Evolutionary conservation across 2,113 vertebrate species (phyloP), one percentile per base, ranked within the genome.

Genomic region (Lepisosteus osseus): DNA sequence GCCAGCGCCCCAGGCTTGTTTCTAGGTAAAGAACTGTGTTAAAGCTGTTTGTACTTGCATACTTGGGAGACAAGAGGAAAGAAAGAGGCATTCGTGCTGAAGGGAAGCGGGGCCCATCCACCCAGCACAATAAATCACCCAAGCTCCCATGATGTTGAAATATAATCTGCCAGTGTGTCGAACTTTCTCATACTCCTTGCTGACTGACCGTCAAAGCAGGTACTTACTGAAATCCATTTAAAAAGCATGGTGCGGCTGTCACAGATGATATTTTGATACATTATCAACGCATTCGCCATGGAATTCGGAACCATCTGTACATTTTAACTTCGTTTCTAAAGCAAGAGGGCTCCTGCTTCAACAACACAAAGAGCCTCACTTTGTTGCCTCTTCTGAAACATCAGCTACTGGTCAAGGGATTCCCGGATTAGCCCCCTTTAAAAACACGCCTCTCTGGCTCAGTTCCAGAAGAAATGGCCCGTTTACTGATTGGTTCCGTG

Each of bases 11-110:
- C 77, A 44, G 94, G 94, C 92, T 90, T 87, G 90, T 96, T 95
- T 92, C 90, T 89, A 92, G 92, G 92, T 94, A 91, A 90, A 90
- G 91, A 93, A 91, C 78, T 89, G 92, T 85, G 90, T 93, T 88
- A 89, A 93, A 93, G 90, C 93, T 94, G 92, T 94, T 96, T 95
- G 88, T 91, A 93, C 94, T 93, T 91, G 92, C 87, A 91, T 90
- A 86, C 85, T 93, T 88, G 85, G 83, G 80, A 89, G 88, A 91
- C 82, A 73, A 79, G 4, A 78, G 80, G 86, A 82, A 83, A 83
- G 66, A 74, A 81, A 86, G 85, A 79, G 80, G 79, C 82, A 29
- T 29, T 83, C 73, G 85, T 80, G 81, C 86, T 79, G 78, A 85
- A 83, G 78, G 66, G 72, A 73, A 69, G 82, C 82, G 9, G 73